Conservation (phyloP, 2,797 vertebrate species). For the Glyptemys insculpta region DNA sequence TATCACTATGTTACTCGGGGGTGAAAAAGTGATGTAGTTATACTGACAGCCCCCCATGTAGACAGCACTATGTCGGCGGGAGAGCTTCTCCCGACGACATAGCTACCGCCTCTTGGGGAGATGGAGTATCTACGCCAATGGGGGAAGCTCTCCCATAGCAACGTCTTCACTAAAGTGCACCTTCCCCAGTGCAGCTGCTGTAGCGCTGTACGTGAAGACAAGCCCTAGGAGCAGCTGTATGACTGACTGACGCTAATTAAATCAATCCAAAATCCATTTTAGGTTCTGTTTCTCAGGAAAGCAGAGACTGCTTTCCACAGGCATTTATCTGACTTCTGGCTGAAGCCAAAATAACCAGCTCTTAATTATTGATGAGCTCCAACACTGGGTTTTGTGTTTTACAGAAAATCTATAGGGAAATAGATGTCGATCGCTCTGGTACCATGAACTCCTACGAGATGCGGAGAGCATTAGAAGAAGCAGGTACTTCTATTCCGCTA, state of each 20-base stretch:
- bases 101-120: too few relatives aligned
- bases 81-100: too few relatives aligned
- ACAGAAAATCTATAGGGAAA: slow-evolving; percentile 88
- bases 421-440: slow-evolving; percentile 88
- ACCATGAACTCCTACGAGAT: slow-evolving; percentile 92
- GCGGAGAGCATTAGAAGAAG: slow-evolving; percentile 85
- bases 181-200: too few relatives aligned
- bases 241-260: neutral
- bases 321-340: neutral
- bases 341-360: fast-evolving
- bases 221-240: neutral
- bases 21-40: neutral
- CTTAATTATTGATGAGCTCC: neutral
- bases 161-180: neutral
- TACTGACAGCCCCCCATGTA: too few relatives aligned
- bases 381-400: slow-evolving; percentile 24
- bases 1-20: neutral
- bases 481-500: slow-evolving; percentile 77
- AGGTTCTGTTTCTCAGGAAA: fast-evolving
- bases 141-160: too few relatives aligned
- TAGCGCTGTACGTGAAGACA: neutral
- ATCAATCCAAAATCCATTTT: neutral
- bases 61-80: too few relatives aligned
- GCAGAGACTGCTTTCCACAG: neutral
- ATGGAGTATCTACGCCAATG: too few relatives aligned